Evolutionary conservation across 2,113 vertebrate genomes (phyloP).

Genomic region (Geococcyx californianus): DNA sequence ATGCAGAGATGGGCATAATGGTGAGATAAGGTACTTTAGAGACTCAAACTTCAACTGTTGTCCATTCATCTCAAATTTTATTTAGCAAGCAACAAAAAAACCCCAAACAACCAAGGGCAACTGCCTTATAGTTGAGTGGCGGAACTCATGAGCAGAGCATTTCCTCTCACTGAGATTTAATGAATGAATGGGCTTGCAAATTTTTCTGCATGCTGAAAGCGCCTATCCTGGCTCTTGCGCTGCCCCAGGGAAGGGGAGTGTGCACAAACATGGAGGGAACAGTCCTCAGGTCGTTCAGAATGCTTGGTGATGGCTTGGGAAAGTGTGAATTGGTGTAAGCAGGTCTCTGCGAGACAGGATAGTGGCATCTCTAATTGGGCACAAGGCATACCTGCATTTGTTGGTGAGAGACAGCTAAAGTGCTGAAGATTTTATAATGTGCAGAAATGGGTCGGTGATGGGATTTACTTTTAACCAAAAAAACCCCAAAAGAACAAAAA

Average conservation of each 20-base stretch:
- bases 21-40: neutral
- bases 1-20: neutral
- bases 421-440: neutral
- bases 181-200: neutral
- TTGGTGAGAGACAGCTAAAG: neutral
- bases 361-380: neutral
- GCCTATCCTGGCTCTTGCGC: neutral
- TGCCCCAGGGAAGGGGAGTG: neutral
- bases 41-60: neutral
- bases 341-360: neutral
- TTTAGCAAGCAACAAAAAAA: neutral
- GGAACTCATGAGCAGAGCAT: neutral
- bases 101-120: neutral
- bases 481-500: neutral
- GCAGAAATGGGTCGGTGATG: neutral
- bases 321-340: neutral
- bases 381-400: neutral
- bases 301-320: neutral
- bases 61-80: neutral
- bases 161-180: neutral
- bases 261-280: neutral
- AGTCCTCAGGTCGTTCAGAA: neutral
- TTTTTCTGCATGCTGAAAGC: neutral
- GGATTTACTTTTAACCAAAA: neutral
- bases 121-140: neutral